A percentile compares a stretch with the other conserved stretches of the same genome.
phyloP scores from a whole-genome alignment of 1,140 invertebrate species.

The Contarinia nasturtii region DNA sequence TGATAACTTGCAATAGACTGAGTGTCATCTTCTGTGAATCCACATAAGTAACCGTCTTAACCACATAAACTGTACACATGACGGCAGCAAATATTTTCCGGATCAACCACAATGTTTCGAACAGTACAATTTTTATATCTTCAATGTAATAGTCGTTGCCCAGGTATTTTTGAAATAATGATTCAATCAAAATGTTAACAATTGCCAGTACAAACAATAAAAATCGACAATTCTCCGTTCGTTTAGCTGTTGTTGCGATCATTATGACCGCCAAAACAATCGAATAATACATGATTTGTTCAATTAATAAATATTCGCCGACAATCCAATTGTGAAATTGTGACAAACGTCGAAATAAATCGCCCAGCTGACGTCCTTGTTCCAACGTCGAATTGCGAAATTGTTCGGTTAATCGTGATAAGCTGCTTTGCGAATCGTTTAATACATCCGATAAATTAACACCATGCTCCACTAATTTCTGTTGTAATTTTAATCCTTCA shows the following conservation, averaged over 20 bases:
- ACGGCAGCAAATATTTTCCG: background rate
- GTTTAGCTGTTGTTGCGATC: background rate
- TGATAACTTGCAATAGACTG: background rate
- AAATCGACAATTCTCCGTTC: background rate
- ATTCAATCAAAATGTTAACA: background rate
- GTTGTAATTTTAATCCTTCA: conserved; percentile 33
- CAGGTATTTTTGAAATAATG: background rate
- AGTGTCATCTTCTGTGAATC: background rate
- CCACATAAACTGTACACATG: background rate
- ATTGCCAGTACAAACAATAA: background rate
- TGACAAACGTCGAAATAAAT: background rate
- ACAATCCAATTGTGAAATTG: background rate
- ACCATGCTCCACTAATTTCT: conserved; percentile 29
- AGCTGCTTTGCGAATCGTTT: conserved; percentile 9
- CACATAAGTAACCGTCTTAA: background rate
- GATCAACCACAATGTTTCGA: background rate
- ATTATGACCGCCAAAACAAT: background rate
- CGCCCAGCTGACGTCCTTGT: background rate
- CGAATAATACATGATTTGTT: background rate
- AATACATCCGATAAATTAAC: conserved; percentile 24
- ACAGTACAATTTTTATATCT: background rate
- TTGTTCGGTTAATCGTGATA: background rate
- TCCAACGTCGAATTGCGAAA: background rate
- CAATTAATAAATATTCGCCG: background rate
- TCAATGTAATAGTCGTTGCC: background rate